Conservation (phyloP, 2,113 vertebrate genomes). For the Camelus bactrianus region DNA sequence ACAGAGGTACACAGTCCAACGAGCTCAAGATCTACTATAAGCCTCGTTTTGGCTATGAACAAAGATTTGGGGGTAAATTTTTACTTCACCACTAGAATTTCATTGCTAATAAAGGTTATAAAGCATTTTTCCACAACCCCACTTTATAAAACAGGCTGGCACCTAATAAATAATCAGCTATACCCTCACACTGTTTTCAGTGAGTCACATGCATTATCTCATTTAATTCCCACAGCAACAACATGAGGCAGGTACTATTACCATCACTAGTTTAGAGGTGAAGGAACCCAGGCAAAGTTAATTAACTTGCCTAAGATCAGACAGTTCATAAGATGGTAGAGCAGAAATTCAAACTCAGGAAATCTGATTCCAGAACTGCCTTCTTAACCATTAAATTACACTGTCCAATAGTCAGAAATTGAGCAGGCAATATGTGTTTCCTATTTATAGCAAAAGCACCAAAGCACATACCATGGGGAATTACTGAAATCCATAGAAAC, state of each 20-base stretch:
- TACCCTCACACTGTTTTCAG: not conserved
- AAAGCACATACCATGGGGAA: not conserved
- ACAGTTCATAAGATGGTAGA: not conserved
- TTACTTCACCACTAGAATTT: slow-evolving; percentile 16
- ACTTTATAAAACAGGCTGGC: not conserved
- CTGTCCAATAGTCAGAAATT: not conserved
- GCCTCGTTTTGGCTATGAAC: not conserved
- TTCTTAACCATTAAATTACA: slow-evolving; percentile 30
- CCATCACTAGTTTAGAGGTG: not conserved
- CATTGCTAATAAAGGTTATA: slow-evolving; percentile 23
- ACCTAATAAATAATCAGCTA: not conserved
- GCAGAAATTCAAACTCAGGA: not conserved
- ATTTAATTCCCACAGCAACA: slow-evolving; percentile 4
- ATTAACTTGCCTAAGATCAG: not conserved
- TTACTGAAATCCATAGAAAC: slow-evolving; percentile 17
- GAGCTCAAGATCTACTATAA: not conserved
- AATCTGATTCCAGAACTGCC: not conserved
- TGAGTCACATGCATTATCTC: not conserved
- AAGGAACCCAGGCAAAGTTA: slow-evolving; percentile 27
- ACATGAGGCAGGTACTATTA: not conserved
- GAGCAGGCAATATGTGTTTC: not conserved
- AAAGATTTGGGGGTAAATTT: not conserved
- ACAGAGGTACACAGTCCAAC: not conserved
- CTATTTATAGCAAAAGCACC: not conserved
- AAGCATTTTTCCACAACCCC: not conserved